Evolutionary conservation across 2,113 vertebrate genomes (phyloP).

Genomic region (Brachyhypopomus gauderio): DNA sequence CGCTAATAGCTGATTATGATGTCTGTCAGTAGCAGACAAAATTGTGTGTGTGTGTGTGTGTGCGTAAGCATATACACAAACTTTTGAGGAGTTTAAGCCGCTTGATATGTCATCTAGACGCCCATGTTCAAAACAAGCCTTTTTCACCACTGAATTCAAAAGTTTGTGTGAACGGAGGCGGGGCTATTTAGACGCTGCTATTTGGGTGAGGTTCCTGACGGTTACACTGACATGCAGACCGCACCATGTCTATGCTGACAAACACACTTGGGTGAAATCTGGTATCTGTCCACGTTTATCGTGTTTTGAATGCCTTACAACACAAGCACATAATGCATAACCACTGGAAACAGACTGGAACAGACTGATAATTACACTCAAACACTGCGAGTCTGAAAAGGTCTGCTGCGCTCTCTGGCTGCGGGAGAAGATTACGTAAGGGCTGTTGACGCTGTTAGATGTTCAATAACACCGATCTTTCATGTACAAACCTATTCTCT

Average conservation of each 20-base stretch:
- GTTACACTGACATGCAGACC: too few species aligned
- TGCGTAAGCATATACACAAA: not conserved
- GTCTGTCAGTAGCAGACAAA: constrained; percentile 13
- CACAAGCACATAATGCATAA: too few species aligned
- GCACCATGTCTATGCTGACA: too few species aligned
- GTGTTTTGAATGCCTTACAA: too few species aligned
- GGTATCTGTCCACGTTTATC: too few species aligned
- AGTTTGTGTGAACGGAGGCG: too few species aligned
- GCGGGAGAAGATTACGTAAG: constrained; percentile 25
- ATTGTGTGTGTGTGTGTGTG: not conserved
- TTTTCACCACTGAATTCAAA: not conserved
- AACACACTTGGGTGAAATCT: too few species aligned
- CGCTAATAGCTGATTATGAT: constrained; percentile 37
- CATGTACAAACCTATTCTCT: constrained; percentile 36
- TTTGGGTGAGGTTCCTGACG: too few species aligned
- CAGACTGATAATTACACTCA: not conserved
- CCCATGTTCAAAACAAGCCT: not conserved
- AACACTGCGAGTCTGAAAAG: too few species aligned
- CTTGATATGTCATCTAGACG: not conserved
- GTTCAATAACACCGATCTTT: constrained; percentile 42
- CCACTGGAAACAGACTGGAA: not conserved
- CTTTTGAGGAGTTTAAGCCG: not conserved
- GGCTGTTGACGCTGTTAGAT: constrained; percentile 44
- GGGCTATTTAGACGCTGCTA: too few species aligned
- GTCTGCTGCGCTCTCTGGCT: not conserved